A percentile compares a stretch with the other conserved stretches of the same genome.
These are phyloP conservation scores for Pterophyllum scalare DNA, from an alignment of 2,113 vertebrate genomes.

Conservation along the genomic window DNA sequence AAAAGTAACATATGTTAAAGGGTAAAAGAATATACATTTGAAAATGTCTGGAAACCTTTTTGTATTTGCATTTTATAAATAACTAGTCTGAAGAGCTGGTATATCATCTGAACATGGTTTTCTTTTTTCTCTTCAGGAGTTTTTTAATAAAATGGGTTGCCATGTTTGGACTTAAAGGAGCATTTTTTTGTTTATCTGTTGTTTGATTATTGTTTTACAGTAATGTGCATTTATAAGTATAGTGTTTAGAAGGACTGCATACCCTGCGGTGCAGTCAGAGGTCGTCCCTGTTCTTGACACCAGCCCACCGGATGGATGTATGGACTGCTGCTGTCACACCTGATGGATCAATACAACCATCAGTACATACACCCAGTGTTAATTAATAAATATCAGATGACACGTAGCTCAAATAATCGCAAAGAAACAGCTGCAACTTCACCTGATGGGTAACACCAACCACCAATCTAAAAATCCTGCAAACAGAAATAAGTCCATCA, in stretches of 20 bases:
- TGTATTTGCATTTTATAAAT: no score
- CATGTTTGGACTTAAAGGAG: no score
- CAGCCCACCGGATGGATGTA: constrained; percentile 89
- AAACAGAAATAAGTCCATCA: background rate
- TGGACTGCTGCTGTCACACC: constrained; percentile 91
- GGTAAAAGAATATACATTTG: no score
- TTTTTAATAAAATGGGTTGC: no score
- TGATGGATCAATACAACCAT: constrained; percentile 45
- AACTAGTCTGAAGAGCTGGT: no score
- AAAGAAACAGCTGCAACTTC: background rate
- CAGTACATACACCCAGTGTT: fast-evolving
- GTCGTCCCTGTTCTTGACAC: constrained; percentile 85
- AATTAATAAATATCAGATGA: background rate
- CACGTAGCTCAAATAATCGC: background rate
- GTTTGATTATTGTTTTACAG: background rate
- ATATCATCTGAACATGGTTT: no score
- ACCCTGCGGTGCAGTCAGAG: constrained; percentile 89
- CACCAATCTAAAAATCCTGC: background rate
- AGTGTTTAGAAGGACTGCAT: constrained; percentile 8
- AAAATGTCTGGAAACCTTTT: no score
- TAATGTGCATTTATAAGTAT: background rate
- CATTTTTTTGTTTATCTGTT: background rate
- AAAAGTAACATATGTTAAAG: no score
- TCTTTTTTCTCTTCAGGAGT: no score
- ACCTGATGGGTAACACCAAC: background rate